Conservation (phyloP, 2,888 invertebrate species). For the Mimachlamys varia region DNA sequence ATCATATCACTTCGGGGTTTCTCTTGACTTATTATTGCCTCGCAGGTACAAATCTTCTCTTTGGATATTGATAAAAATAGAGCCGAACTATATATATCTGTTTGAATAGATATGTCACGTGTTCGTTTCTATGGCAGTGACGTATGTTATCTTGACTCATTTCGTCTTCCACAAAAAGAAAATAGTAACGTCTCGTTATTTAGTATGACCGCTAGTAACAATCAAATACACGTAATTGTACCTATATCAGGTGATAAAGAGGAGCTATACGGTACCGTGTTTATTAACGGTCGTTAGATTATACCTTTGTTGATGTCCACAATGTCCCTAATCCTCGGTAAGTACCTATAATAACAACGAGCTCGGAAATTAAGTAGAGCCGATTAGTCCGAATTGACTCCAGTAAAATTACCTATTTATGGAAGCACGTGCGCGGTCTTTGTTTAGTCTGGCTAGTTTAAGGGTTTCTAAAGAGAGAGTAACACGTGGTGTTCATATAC, state of each 20-base stretch:
- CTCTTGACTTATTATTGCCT: neutral
- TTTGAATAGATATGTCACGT: neutral
- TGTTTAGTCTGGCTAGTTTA: no score
- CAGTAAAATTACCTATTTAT: no score
- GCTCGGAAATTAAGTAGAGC: no score
- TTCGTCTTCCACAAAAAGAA: neutral
- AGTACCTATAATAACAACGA: no score
- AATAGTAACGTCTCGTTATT: neutral
- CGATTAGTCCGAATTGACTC: no score
- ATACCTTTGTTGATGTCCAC: no score
- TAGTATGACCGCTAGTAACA: no score
- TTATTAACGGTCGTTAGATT: no score
- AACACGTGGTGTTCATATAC: no score
- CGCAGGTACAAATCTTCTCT: neutral
- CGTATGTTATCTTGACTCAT: neutral
- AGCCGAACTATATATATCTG: neutral
- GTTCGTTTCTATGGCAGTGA: neutral
- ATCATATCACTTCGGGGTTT: neutral
- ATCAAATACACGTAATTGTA: neutral
- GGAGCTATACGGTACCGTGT: neutral
- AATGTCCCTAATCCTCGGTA: no score
- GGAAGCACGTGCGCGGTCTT: no score
- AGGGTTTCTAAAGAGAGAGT: no score
- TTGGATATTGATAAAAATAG: neutral
- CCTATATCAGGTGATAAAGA: neutral